Percentiles rank a stretch among this genome's conserved stretches.
These are phyloP conservation scores for Mechanitis mazaeus DNA, from an alignment of 2,888 invertebrate species.

Conservation along the genomic window DNA sequence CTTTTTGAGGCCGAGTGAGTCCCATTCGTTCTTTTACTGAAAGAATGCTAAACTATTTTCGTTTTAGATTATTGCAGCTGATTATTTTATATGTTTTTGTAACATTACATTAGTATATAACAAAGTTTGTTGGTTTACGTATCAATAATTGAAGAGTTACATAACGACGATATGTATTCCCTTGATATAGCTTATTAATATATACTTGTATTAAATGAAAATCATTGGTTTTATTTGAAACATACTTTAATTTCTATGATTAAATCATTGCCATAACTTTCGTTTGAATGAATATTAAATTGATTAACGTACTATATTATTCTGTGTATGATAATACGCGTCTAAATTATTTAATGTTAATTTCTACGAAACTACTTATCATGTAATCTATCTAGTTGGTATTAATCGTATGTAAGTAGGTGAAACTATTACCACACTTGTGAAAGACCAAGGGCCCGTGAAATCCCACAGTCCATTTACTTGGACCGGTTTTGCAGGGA, in stretches of 20 bases:
- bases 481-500: neutral
- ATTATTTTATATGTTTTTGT: conserved; percentile 1
- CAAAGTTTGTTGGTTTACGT: too few relatives aligned
- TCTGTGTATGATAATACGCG: too few relatives aligned
- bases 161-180: too few relatives aligned
- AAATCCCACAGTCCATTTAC: conserved; percentile 3
- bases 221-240: too few relatives aligned
- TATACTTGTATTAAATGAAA: too few relatives aligned
- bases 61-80: neutral
- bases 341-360: neutral
- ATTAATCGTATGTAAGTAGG: neutral
- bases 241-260: too few relatives aligned
- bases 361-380: neutral
- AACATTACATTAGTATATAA: too few relatives aligned
- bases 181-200: too few relatives aligned
- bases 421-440: conserved; percentile 3
- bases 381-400: neutral
- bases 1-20: conserved; percentile 26
- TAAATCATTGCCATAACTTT: too few relatives aligned
- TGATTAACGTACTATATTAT: neutral
- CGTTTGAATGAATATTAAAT: too few relatives aligned
- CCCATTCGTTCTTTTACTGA: conserved; percentile 27
- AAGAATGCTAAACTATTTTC: conserved; percentile 16
- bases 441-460: conserved; percentile 1
- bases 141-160: too few relatives aligned